Evolutionary conservation across 2,888 invertebrate genomes (phyloP).

Genomic region (Acrocera orbiculus): DNA sequence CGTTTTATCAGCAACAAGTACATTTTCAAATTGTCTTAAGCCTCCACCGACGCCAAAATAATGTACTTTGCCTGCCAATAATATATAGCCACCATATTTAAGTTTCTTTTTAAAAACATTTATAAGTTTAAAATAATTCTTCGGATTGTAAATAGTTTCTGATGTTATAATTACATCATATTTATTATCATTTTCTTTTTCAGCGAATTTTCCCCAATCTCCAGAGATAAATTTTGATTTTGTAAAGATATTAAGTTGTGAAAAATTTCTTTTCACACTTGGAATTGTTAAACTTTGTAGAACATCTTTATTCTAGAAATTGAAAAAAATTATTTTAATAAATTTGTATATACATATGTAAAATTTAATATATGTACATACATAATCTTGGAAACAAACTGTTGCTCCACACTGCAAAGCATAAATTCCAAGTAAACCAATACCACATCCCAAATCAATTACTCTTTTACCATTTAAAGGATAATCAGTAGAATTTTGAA

Average conservation of each 20-base stretch:
- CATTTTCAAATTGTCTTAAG: conserved; percentile 51
- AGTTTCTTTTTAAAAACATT: conserved; percentile 42
- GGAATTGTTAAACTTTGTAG: conserved; percentile 62
- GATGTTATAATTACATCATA: conserved; percentile 80
- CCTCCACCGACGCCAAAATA: conserved; percentile 96
- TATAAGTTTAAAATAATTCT: conserved; percentile 60
- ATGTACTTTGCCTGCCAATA: conserved; percentile 74
- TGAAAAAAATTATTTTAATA: conserved; percentile 2
- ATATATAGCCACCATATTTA: conserved; percentile 42
- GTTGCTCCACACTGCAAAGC: conserved; percentile 46
- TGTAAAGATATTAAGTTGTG: conserved; percentile 7
- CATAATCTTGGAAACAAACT: conserved; percentile 89
- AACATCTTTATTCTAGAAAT: conserved; percentile 66
- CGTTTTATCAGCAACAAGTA: conserved; percentile 35
- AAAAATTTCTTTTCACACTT: too few species aligned
- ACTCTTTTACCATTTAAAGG: conserved; percentile 37
- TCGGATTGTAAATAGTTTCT: conserved; percentile 81
- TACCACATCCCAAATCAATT: conserved; percentile 85
- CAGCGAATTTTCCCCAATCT: conserved; percentile 45
- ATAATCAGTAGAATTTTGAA: conserved; percentile 26
- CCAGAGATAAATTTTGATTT: conserved; percentile 44
- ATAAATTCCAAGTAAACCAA: conserved; percentile 73
- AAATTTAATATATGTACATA: conserved; percentile 33
- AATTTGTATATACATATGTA: conserved; percentile 3
- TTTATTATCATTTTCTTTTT: conserved; percentile 31